Evolutionary conservation across 23 tunicate species (phyloP).

Genomic region (Oikopleura vanhoeffeni): DNA sequence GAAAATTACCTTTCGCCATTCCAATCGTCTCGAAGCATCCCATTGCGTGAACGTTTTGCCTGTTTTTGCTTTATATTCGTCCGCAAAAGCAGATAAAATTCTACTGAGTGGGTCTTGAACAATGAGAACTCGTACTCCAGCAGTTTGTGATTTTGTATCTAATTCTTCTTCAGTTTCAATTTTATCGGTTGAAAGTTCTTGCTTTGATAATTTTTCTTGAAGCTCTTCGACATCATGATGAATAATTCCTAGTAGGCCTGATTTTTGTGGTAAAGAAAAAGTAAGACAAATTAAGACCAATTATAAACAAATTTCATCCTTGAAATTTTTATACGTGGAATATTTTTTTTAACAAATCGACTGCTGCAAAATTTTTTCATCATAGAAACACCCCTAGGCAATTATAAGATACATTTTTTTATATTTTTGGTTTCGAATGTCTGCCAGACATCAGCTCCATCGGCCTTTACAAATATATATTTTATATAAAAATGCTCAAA

Average conservation of each 20-base stretch:
- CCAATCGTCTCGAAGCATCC: neutral
- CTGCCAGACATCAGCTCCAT: no score
- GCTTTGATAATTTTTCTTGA: neutral
- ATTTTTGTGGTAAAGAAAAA: no score
- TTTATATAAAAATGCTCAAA: no score
- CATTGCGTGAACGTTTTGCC: constrained; percentile 9
- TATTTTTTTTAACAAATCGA: no score
- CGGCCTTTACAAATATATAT: no score
- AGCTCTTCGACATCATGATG: constrained; percentile 10
- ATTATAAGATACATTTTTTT: no score
- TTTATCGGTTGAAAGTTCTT: neutral
- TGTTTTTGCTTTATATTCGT: neutral
- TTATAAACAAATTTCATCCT: no score
- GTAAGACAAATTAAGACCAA: no score
- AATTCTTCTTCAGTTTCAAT: neutral
- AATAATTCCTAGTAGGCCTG: constrained; percentile 2
- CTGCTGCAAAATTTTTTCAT: no score
- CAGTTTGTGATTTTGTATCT: neutral
- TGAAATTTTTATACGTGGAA: no score
- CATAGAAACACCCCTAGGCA: no score
- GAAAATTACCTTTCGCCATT: neutral
- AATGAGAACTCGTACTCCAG: neutral
- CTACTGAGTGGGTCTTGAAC: neutral
- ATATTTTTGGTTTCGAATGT: no score
- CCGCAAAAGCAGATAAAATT: constrained; percentile 8